phyloP scores from a whole-genome alignment of 64 coral and sea anemone species.

The Platygyra sinensis region DNA sequence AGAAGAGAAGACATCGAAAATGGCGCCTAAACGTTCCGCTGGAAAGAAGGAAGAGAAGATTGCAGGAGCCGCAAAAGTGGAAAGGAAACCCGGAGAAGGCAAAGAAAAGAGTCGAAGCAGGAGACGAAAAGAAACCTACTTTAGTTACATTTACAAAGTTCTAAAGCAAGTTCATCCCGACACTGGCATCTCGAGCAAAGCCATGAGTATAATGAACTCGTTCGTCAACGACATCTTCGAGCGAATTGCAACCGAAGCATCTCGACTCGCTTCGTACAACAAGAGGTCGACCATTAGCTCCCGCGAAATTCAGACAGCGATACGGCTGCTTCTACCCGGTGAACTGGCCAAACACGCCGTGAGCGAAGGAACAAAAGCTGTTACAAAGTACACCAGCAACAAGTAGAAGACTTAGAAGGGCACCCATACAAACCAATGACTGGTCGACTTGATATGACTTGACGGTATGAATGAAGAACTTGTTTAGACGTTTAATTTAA shows the following conservation, averaged over 20 bases:
- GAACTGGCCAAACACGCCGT: slow-evolving; percentile 40
- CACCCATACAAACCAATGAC: neutral
- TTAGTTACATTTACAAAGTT: slow-evolving; percentile 43
- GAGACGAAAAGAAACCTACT: slow-evolving; percentile 4
- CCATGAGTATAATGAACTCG: slow-evolving; percentile 42
- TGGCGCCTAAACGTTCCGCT: neutral
- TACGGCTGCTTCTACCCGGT: slow-evolving; percentile 22
- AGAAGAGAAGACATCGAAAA: slow-evolving; percentile 31
- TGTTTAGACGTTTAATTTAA: too few species aligned
- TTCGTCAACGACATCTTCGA: slow-evolving; percentile 48
- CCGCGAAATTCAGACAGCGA: slow-evolving; percentile 36
- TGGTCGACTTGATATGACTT: neutral
- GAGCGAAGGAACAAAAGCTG: slow-evolving; percentile 42
- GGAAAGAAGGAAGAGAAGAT: slow-evolving; percentile 3
- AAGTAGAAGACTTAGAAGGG: neutral
- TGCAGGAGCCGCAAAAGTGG: neutral
- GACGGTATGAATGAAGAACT: too few species aligned
- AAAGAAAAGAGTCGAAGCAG: neutral
- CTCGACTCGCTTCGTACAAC: slow-evolving; percentile 8
- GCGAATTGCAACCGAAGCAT: slow-evolving; percentile 35
- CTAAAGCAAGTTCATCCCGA: slow-evolving; percentile 43
- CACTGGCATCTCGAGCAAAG: slow-evolving; percentile 33
- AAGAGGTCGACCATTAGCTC: slow-evolving; percentile 33
- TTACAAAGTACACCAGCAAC: slow-evolving; percentile 29
- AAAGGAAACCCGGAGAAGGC: neutral